Evolutionary conservation across 2,797 vertebrate genomes (phyloP), one percentile per base, ranked within the genome.

Genomic region (Lycodopsis pacificus): DNA sequence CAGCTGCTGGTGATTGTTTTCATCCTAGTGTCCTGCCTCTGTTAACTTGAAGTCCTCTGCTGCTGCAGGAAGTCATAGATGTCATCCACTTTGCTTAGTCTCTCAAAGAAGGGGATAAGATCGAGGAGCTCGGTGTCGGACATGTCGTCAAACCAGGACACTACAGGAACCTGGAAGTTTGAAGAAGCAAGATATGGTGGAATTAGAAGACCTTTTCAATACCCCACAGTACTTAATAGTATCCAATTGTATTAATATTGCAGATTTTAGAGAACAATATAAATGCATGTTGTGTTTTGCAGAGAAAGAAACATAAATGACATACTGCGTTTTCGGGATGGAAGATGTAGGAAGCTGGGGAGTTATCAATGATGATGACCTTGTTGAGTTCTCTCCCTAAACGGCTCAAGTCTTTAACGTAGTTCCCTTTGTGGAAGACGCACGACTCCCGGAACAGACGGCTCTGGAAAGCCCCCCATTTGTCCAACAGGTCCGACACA

Each of bases 111-210:
- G 3, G 98, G 98, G 90, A 99, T 95, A 61, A 99, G 96, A 82
- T 99, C 97, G 1, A 98, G 95, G 75, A 99, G 96, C 90, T 99
- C 98, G 0, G 97, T 98, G 95, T 99, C 98, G 0, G 96, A 96
- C 96, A 96, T 97, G 95, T 99, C 98, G 49, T 99, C 97, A 25
- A 99, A 99, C 98, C 98, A 99, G 20, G 98, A 99, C 13, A 95
- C 96, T 75, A 99, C 98, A 0, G 98, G 97, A 65, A 99, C 97
- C 98, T 99, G 70, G 20, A 11, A 61, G 49, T 69, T 48, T n/a
- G 7, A 12, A 56, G 77, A 56, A 22, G 4, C 11, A 64, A 22
- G 4, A 72, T 2, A 13, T 0, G 9, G 5, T n/a, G 22, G 4
- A 8, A 69, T 77, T 58, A 62, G 8, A 51, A 22, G 13, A 42